Evolutionary conservation across 2,797 vertebrate genomes (phyloP), one percentile per base, ranked within the genome.

Genomic region (Premnoplex brunnescens): DNA sequence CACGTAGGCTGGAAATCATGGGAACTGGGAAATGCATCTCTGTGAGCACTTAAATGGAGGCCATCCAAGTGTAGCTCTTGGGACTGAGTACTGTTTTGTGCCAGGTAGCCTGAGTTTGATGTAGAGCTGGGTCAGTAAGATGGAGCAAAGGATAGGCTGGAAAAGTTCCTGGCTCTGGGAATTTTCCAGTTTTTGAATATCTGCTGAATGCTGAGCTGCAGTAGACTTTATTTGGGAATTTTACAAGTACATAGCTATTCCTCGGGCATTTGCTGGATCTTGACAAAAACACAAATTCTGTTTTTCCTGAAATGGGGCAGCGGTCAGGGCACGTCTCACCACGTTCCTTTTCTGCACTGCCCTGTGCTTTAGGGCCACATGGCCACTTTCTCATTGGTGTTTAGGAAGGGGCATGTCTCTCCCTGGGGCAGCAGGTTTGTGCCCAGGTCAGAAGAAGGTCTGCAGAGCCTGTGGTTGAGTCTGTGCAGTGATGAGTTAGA

Each of bases 1-100:
- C 9, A 2, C 4, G 3, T 51, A 13, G 6, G 0, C 6, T 66
- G 75, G 76, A 63, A 88, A 34, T 34, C 0, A 0, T 0, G 2
- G 41, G 58, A 79, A 55, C 81, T 76, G 54, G 30, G 41, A 69
- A 68, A 39, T 12, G 12, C 17, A 20, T 15, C 24, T 54, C 51
- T 12, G 2, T 67, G 55, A 82, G 63, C 52, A 79, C 14, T 30
- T 20, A 11, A 30, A 22, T n/a, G 22, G 19, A 89, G 85, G 26
- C 46, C 28, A 2, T 52, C 66, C 17, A 52, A 55, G 39, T 55
- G 59, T 60, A 34, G 17, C 4, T 72, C 43, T 59, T 75, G 12
- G 23, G 43, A 44, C 34, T 37, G 32, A 52, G 6, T 51, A 11
- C 23, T 62, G 27, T 10, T 89, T 67, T 37, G 24, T 68, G 49